Conservation (phyloP, 2,113 vertebrate genomes). For the Notechis scutatus region DNA sequence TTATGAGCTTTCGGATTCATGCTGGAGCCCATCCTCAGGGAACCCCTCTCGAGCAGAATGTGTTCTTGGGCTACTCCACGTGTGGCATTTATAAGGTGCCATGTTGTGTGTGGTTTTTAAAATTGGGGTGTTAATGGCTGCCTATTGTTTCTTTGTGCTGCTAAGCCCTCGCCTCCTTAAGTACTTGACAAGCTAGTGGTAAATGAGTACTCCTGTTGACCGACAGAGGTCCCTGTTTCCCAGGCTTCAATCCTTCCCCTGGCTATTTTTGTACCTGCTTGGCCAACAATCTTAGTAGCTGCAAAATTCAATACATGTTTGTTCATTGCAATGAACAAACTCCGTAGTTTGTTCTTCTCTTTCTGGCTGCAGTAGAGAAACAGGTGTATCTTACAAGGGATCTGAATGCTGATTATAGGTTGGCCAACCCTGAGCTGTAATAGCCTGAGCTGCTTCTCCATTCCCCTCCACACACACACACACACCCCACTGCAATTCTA, state of each 20-base stretch:
- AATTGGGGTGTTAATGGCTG: too few species aligned
- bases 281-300: not conserved
- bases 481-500: not conserved
- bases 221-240: not conserved
- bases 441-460: not conserved
- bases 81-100: too few species aligned
- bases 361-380: not conserved
- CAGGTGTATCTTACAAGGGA: not conserved
- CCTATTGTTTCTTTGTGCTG: too few species aligned
- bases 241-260: not conserved
- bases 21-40: too few species aligned
- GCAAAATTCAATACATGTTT: not conserved
- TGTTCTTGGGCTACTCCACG: too few species aligned
- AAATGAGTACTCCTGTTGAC: not conserved
- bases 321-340: not conserved
- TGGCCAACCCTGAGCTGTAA: not conserved
- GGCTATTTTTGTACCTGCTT: not conserved
- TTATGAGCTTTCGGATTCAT: too few species aligned
- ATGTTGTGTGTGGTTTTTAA: too few species aligned
- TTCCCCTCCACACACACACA: too few species aligned
- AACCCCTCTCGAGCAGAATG: too few species aligned
- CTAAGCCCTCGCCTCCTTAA: too few species aligned
- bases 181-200: not conserved
- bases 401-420: not conserved
- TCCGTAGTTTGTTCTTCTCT: not conserved